Base-by-base conservation (phyloP, 1,140 invertebrate species). In the Ladona fulva region DNA sequence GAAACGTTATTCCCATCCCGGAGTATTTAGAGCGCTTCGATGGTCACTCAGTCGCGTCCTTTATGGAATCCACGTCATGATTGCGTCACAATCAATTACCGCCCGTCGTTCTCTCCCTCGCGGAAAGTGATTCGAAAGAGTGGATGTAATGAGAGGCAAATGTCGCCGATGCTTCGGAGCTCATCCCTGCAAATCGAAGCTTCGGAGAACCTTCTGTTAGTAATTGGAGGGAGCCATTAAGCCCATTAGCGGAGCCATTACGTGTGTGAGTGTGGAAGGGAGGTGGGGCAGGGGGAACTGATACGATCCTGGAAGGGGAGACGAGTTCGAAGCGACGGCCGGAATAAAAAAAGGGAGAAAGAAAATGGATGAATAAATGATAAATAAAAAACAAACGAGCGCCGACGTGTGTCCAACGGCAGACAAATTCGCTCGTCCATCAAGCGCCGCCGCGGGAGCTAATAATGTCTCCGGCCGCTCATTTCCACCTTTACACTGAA, bases 401-500 rank as follows among this genome's bases (percentile, higher is more conserved):
- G 52, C 14, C 52, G 52, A 66, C 52, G 52, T 66, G 52, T 12
- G 52, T 66, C 52, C 52, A 66, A 16, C 52, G 52, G 16, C 52
- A 66, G 52, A 66, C 52, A 66, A 66, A 66, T 66, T 66, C 52
- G 52, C 52, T 66, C 52, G 52, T 66, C 52, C 52, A 66, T 66
- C 52, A 66, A 3, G 3, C 52, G 5, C 14, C 52, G 14, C 52
- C 52, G 52, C 52, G 52, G 52, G 52, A 66, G 52, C n/a, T 66
- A 66, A 66, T 66, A 66, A 66, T 12, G 52, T 66, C 52, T 12
- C 52, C 52, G 52, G 12, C 10, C 1, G 52, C 52, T 66, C 52
- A 66, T 66, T 66, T 66, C 52, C 52, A 66, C 52, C 52, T 66
- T 66, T 66, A 66, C 52, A 66, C 52, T 66, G 52, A 66, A 66